These are phyloP conservation scores for Microctenopoma steveboyesi DNA, from an alignment of 2,797 vertebrate species.

Conservation along the genomic window DNA sequence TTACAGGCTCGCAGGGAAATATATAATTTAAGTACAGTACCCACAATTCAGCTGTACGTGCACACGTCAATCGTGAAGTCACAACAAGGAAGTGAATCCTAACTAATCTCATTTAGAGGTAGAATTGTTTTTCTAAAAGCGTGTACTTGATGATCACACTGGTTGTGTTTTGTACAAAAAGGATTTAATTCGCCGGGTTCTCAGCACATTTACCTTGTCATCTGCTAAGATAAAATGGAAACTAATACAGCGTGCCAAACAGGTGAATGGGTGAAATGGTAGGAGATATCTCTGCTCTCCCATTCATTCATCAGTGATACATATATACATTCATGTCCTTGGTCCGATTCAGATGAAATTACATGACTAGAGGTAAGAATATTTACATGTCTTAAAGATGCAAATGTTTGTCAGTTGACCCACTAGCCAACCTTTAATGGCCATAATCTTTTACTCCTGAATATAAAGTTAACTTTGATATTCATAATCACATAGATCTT, in stretches of 20 bases:
- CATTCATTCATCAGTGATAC: slow-evolving; percentile 50
- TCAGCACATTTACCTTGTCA: slow-evolving; percentile 1
- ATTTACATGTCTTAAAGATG: background rate
- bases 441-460: slow-evolving; percentile 1
- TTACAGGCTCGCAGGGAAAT: background rate
- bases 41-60: slow-evolving; percentile 58
- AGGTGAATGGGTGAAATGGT: slow-evolving; percentile 13
- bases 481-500: background rate
- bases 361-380: slow-evolving; percentile 57
- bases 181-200: background rate
- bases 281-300: background rate
- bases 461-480: background rate
- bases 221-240: background rate
- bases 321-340: too few species aligned
- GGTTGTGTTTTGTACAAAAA: slow-evolving; percentile 34
- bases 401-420: background rate
- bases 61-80: slow-evolving; percentile 47
- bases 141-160: slow-evolving; percentile 38
- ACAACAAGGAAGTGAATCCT: slow-evolving; percentile 79
- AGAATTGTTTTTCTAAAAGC: slow-evolving; percentile 49
- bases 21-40: slow-evolving; percentile 66
- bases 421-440: too few species aligned
- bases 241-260: slow-evolving; percentile 4
- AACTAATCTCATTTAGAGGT: slow-evolving; percentile 67
- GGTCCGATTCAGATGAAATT: background rate